Evolutionary conservation across 2,888 invertebrate genomes (phyloP).

Genomic region (Baccha elongata): DNA sequence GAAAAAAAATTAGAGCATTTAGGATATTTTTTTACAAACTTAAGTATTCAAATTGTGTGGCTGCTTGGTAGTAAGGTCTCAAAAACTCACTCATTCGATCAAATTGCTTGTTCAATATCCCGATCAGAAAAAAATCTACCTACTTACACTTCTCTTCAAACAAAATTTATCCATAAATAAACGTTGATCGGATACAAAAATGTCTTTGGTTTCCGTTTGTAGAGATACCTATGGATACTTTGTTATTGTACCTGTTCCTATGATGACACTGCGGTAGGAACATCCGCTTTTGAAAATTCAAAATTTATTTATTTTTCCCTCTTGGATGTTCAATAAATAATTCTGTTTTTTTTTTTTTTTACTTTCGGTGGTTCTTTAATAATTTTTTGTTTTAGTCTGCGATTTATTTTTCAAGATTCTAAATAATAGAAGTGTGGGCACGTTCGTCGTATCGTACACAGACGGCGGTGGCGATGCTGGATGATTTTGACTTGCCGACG

Average conservation of each 20-base stretch:
- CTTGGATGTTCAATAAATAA: conserved; percentile 57
- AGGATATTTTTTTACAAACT: too few relatives aligned
- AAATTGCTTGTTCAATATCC: too few relatives aligned
- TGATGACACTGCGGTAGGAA: conserved; percentile 1
- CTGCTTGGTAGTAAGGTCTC: too few relatives aligned
- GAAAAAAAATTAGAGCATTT: too few relatives aligned
- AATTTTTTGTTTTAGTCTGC: conserved; percentile 4
- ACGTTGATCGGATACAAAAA: too few relatives aligned
- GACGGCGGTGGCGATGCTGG: too few relatives aligned
- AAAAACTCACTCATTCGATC: too few relatives aligned
- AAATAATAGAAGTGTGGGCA: conserved; percentile 6
- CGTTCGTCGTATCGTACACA: neutral
- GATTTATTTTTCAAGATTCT: conserved; percentile 26
- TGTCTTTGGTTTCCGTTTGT: conserved; percentile 51
- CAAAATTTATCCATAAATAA: too few relatives aligned
- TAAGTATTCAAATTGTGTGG: too few relatives aligned
- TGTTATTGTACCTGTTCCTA: conserved; percentile 59
- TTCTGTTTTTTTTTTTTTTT: neutral
- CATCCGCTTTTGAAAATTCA: conserved; percentile 45
- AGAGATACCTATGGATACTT: too few relatives aligned
- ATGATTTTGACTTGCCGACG: conserved; percentile 28
- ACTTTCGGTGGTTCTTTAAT: conserved; percentile 14
- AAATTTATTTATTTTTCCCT: conserved; percentile 59
- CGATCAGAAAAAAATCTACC: too few relatives aligned
- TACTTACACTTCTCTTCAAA: too few relatives aligned